Evolutionary conservation across 2,113 vertebrate species (phyloP), one percentile per base, ranked within the genome.

Genomic region (Urocitellus parryii): DNA sequence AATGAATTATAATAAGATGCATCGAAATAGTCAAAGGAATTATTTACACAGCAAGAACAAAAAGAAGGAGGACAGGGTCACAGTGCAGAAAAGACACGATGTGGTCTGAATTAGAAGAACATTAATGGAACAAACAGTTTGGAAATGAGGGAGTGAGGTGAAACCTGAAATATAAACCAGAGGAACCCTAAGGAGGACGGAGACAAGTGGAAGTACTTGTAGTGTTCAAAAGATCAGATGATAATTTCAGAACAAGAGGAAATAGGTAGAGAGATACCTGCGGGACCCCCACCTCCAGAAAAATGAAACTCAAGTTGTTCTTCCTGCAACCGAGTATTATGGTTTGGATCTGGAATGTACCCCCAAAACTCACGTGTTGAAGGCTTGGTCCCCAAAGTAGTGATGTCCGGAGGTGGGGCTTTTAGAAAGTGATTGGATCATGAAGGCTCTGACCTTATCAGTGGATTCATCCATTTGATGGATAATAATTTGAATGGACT

Each of bases 41-140:
- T 53, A n/a, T 82, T 88, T 74, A 53, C 92, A 86, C 37, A 87
- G 7, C 27, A 77, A 45, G 18, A 84, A 67, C 65, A 73, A 76
- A 25, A 85, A 93, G 58, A 79, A 92, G 45, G 39, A 95, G 95
- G 93, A 58, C 29, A 74, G 58, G 79, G 94, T 48, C 37, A 34
- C 6, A 70, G 13, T 82, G 67, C 4, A 58, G 79, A 78, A 70
- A 88, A 29, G 37, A n/a, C 29, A 8, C 45, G 27, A 32, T 65
- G 53, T 37, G 24, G 13, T 56, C 5, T 65, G 65, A 88, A 24
- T 70, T 70, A 74, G 88, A 78, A 79, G 76, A 97, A 45, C 2
- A 32, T 32, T 67, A 32, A 16, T 37, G 80, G 48, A 81, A 39
- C 3, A 51, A 53, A 73, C 6, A 67, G 42, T 61, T 88, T 95